These are phyloP conservation scores for Gallinago media DNA, from an alignment of 2,113 vertebrate genomes.

Conservation along the genomic window DNA sequence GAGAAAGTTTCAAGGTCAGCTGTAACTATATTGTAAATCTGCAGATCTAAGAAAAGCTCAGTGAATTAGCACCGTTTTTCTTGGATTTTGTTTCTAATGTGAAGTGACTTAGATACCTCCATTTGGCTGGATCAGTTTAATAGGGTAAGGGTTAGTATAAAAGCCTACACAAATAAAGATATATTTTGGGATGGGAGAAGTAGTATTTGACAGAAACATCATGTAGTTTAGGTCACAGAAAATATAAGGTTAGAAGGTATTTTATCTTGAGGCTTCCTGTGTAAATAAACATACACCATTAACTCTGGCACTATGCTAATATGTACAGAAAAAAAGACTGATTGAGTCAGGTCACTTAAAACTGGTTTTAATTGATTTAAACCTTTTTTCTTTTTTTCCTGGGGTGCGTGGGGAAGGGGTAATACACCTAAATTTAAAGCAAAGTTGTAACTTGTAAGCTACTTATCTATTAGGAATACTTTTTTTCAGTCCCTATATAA, in stretches of 20 bases:
- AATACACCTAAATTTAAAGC: not conserved
- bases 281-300: not conserved
- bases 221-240: not conserved
- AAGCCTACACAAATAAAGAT: not conserved
- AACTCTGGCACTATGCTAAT: not conserved
- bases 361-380: not conserved
- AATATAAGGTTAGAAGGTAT: not conserved
- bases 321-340: not conserved
- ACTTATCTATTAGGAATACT: not conserved
- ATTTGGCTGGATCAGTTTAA: not conserved
- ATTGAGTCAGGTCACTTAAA: not conserved
- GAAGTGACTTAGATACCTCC: not conserved
- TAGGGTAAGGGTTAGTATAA: not conserved
- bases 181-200: not conserved
- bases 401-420: not conserved
- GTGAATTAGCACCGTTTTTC: slow-evolving; percentile 7
- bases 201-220: not conserved
- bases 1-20: slow-evolving; percentile 62
- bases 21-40: slow-evolving; percentile 30
- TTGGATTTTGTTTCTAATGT: not conserved
- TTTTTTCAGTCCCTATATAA: not conserved
- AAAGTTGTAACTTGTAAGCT: not conserved
- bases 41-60: not conserved
- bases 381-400: not conserved
- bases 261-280: not conserved